Base-by-base conservation (phyloP, 2,888 invertebrate species). In the Scrobipalpa atriplicella region DNA sequence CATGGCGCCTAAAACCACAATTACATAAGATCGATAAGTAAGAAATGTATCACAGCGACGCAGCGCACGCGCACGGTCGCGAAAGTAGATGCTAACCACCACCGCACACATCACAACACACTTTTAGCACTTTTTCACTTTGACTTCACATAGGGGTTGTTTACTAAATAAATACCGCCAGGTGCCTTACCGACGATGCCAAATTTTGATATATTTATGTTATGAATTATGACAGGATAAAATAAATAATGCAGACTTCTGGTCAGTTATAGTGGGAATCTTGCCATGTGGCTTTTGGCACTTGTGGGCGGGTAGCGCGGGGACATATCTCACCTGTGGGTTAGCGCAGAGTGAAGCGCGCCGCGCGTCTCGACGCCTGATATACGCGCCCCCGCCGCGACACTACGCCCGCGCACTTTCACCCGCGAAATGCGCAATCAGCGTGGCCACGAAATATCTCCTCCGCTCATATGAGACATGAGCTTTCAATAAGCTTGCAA, bases 341-440 rank as follows among this genome's bases (percentile, higher is more conserved):
- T n/a, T 75, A 73, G 85, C 75, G 75, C 77, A 74, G 83, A 90
- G 89, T 90, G 89, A 71, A 77, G 81, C 89, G 90, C 92, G 92
- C 89, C 89, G 92, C 82, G 82, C 79, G 67, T 70, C 67, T 75
- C 70, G 68, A 72, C 71, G 71, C 66, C 82, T 87, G 78, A 87
- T 91, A 91, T 89, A 90, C 77, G 73, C 75, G 67, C 78, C 81
- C 83, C 83, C 78, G 78, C 62, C 21, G 18, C 10, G 54, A 2
- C 80, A 76, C 80, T 78, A 78, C 63, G 52, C 52, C 54, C 78
- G 78, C 64, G 52, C 72, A 86, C 89, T 88, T 89, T 89, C 89
- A 87, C 87, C 81, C 78, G 78, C 64, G 64, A 56, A n/a, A 56
- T 64, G 64, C 64, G 64, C 64, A 56, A 64, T 47, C 7, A 16